Evolutionary conservation across 2,797 vertebrate species (phyloP), one percentile per base, ranked within the genome.

Genomic region (Perodicticus potto): DNA sequence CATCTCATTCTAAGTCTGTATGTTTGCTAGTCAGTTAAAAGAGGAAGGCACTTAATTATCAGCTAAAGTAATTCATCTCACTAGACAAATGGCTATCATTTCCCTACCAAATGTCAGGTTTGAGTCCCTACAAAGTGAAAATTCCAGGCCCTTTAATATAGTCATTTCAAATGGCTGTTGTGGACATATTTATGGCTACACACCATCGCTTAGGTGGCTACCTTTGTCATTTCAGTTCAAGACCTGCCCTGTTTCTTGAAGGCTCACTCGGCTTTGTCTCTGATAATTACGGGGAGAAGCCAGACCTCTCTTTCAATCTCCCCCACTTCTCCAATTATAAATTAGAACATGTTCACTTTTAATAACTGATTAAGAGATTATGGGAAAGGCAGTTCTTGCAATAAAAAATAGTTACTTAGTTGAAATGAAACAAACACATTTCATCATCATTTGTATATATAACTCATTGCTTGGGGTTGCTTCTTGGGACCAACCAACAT

Each of bases 401-500:
- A 94, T 80, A 17, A 90, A 91, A 95, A 67, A 19, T 45, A 84
- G 55, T 84, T 82, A 29, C 59, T 70, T 93, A 57, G 61, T 34
- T 61, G 55, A 91, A 94, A 43, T 70, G 40, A 95, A 65, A 84
- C 69, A 93, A 55, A 37, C 37, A 57, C 92, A 81, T 72, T 86
- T 91, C 27, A 27, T 89, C 55, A 43, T 84, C 55, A 43, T 84
- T 86, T 83, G 5, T 57, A 34, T 74, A 45, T 55, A 53, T 45
- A 70, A 72, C 11, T 25, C 32, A 57, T 17, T 67, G 45, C 40
- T 91, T 81, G 17, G 76, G 16, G 67, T 86, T 94, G 23, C 25
- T 94, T 96, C 72, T 83, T 72, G 55, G 23, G 19, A 27, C 43
- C 49, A 84, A 10, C 12, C 49, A 86, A 10, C 14, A 32, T 61